Evolutionary conservation across 2,113 vertebrate species (phyloP).

Genomic region (Mastomys coucha): DNA sequence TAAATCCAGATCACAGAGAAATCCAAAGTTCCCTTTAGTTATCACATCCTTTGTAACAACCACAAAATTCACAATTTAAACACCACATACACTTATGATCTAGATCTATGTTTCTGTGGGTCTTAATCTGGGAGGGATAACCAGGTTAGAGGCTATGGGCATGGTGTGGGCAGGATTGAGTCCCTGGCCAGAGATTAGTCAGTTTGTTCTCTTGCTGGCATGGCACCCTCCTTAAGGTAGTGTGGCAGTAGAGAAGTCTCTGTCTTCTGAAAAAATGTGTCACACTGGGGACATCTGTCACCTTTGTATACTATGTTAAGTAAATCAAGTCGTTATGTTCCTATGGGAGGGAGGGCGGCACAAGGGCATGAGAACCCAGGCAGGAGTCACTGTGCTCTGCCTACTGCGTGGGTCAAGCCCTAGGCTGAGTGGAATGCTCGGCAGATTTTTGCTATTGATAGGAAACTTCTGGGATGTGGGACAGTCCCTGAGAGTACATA

Average conservation of each 20-base stretch:
- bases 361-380: background rate
- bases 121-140: background rate
- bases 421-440: background rate
- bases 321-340: background rate
- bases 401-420: background rate
- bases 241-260: background rate
- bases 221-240: background rate
- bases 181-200: background rate
- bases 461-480: background rate
- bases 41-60: background rate
- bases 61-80: background rate
- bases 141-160: background rate
- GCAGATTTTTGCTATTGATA: background rate
- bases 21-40: background rate
- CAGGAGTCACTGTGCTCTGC: background rate
- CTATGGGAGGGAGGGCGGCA: background rate
- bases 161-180: background rate
- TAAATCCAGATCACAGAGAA: conserved; percentile 15
- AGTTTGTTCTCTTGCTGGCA: background rate
- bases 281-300: background rate
- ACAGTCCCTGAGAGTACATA: background rate
- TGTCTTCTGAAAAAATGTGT: background rate
- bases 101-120: background rate
- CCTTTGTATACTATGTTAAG: background rate
- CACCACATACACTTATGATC: too few relatives aligned